Base-by-base conservation (phyloP, 2,888 invertebrate genomes). In the Anticlea derivata region DNA sequence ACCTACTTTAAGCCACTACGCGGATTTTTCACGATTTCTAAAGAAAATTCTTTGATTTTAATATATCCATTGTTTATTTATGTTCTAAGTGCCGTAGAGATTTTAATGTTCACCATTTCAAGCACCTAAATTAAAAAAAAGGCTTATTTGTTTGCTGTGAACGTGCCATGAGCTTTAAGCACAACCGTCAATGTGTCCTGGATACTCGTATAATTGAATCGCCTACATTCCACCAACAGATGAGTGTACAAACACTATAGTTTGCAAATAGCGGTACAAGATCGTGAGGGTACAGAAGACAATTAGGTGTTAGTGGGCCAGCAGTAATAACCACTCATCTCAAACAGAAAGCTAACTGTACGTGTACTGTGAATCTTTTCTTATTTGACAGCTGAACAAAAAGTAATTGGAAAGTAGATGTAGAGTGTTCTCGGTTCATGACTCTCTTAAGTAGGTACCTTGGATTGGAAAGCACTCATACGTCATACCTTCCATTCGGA, bases 251-350 rank as follows among this genome's bases (percentile, higher is more conserved):
- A 58, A 65, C 55, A 58, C 47, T 60, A 53, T 60, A 60, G 59
- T 49, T 62, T 50, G 48, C 55, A 58, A 65, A 60, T 84, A 86
- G 76, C 86, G 86, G 86, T 80, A 81, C 70, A 62, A 57, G 55
- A 66, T 73, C 62, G 69, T 70, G 72, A 76, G 71, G 65, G 69
- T 65, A 68, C 60, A 64, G 60, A 59, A 78, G 73, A 83, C 83
- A 83, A 83, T 82, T 75, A 75, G 75, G 66, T 84, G 86, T 83
- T 78, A 88, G 86, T 87, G 71, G 86, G 86, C 69, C 86, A 78
- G 55, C 54, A 59, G 70, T 71, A 47, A 71, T 69, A 68, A 78
- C 76, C 69, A 72, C 73, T 82, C 78, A 73, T 79, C 70, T 75
- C 62, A 63, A 50, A 71, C 65, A 74, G 68, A 65, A 63, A 65